Base-by-base conservation (phyloP, 2,888 invertebrate species). In the Pediacus dermestoides region DNA sequence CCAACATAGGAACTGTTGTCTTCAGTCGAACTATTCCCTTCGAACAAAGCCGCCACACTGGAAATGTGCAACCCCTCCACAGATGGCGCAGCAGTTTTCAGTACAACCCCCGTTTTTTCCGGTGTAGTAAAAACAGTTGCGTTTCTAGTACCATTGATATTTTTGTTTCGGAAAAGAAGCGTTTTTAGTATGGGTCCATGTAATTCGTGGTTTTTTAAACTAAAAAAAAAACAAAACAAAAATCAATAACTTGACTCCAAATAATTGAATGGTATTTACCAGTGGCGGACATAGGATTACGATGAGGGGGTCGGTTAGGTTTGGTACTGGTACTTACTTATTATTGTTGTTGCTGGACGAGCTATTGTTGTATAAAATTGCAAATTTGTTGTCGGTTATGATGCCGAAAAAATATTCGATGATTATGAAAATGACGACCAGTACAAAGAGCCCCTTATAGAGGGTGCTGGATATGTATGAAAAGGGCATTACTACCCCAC, bases 391-490 rank as follows among this genome's bases (percentile, higher is more conserved):
- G 59, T 81, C 80, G 46, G 80, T 71, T 44, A 81, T 76, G 36
- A 78, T 76, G 53, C 80, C 82, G 69, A 80, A 80, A 46, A 81
- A 74, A 70, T 80, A 84, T 68, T 84, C 82, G 33, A 83, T 72
- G n/a, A 77, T 77, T 36, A 82, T 78, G 35, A 84, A 74, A 43
- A 78, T 75, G 48, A 82, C 67, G 60, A 83, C 77, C 55, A 80
- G 68, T 53, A 72, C 66, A 53, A 73, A 69, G 48, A 77, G 63
- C 61, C 73, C 71, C 70, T 77, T 77, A 67, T 74, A 77, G 52
- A 75, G 69, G 69, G 73, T 70, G 64, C 70, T 68, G 13, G 28
- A 28, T 28, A 28, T 28, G 28, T 28, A 13, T 8, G 12, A 4
- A 13, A 28, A 13, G 12, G 12, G 28, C 28, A 28, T 28, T 13